Percentiles rank a stretch among this genome's conserved stretches.
These are phyloP conservation scores for Alligator sinensis DNA, from an alignment of 2,113 vertebrate species.

Conservation along the genomic window DNA sequence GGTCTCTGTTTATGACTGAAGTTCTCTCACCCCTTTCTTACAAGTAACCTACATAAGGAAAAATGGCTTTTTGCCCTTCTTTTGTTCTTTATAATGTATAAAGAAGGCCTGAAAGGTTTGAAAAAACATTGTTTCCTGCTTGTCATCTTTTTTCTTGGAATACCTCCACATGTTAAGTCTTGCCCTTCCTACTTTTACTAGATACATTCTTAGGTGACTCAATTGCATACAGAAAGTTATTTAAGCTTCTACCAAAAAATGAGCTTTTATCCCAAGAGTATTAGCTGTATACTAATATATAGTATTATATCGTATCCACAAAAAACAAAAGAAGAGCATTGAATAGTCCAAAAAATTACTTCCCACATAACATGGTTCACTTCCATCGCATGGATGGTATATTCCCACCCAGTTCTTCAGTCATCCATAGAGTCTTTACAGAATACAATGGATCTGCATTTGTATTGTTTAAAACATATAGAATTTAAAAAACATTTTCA, in stretches of 20 bases:
- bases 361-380: background rate
- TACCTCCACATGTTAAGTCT: background rate
- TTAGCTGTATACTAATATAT: background rate
- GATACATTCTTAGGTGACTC: background rate
- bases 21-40: background rate
- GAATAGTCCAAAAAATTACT: background rate
- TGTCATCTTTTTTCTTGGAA: background rate
- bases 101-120: background rate
- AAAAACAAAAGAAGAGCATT: background rate
- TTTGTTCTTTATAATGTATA: background rate
- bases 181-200: background rate
- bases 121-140: background rate
- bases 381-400: background rate
- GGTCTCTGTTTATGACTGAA: background rate
- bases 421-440: background rate
- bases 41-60: background rate
- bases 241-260: background rate
- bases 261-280: background rate
- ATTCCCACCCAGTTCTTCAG: background rate
- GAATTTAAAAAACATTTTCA: background rate
- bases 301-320: too few relatives aligned
- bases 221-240: too few relatives aligned
- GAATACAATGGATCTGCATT: background rate
- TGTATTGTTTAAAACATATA: background rate
- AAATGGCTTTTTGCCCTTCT: background rate